phyloP scores from a whole-genome alignment of 2,797 vertebrate species.

The Cuculus canorus region DNA sequence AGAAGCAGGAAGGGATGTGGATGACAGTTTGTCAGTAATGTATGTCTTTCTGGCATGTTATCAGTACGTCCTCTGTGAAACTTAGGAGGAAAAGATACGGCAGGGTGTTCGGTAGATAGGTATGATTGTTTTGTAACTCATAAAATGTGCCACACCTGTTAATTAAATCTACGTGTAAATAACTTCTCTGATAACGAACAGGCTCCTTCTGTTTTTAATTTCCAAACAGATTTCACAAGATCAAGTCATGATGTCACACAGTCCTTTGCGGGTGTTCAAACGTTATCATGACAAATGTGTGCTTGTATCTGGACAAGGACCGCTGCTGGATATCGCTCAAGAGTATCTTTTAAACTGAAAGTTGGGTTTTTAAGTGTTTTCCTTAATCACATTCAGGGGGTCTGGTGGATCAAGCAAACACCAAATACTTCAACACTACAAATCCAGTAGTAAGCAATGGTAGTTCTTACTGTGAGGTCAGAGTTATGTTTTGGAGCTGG shows the following conservation, averaged over 20 bases:
- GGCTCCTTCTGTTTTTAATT: not conserved
- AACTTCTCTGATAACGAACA: not conserved
- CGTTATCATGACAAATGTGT: slow-evolving; percentile 87
- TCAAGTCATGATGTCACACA: slow-evolving; percentile 91
- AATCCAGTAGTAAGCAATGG: not conserved
- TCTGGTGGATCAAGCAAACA: not conserved
- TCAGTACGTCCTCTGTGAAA: not conserved
- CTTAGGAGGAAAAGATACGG: not conserved
- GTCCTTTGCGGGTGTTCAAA: slow-evolving; percentile 85
- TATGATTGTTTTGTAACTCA: not conserved
- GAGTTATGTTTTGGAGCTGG: not conserved
- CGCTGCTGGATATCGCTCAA: slow-evolving; percentile 85
- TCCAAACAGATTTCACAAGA: slow-evolving; percentile 82
- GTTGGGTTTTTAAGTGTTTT: not conserved
- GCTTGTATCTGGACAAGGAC: slow-evolving; percentile 90
- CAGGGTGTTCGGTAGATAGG: not conserved
- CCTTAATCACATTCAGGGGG: not conserved
- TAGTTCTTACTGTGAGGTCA: not conserved
- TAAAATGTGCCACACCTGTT: not conserved
- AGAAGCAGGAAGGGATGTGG: not conserved
- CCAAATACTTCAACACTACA: not conserved
- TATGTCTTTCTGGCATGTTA: not conserved
- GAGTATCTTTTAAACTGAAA: slow-evolving; percentile 80
- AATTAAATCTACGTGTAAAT: not conserved
- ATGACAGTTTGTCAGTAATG: not conserved